Percentiles rank a stretch among this genome's conserved stretches.
Evolutionary conservation across 2,113 vertebrate genomes (phyloP).

Genomic region (Zapus hudsonius): DNA sequence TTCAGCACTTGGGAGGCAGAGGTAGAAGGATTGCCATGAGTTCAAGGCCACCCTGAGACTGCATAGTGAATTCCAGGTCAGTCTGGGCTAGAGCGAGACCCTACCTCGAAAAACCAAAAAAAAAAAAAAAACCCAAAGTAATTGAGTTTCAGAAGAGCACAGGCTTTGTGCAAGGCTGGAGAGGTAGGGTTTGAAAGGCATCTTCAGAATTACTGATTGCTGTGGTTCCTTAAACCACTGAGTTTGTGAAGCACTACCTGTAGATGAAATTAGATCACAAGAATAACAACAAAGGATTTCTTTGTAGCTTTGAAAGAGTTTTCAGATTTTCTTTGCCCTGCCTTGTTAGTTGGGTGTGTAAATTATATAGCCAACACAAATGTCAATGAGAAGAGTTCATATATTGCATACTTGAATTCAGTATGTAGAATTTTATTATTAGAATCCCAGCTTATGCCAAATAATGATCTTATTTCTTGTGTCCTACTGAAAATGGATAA

Average conservation of each 20-base stretch:
- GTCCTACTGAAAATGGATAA: background rate
- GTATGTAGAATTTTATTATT: background rate
- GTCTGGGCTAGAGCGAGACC: too few species aligned
- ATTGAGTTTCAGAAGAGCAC: background rate
- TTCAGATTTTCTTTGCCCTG: slow-evolving; percentile 50
- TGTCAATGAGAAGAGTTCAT: background rate
- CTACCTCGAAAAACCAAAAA: too few species aligned
- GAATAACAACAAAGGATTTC: slow-evolving; percentile 9
- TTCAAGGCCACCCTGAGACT: background rate
- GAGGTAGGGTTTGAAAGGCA: background rate
- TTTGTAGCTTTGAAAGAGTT: background rate
- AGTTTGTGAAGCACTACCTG: background rate
- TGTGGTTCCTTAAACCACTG: slow-evolving; percentile 31
- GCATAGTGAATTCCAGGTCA: background rate
- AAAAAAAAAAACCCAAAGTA: background rate
- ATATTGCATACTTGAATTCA: slow-evolving; percentile 15
- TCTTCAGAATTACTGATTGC: slow-evolving; percentile 33
- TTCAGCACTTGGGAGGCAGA: background rate
- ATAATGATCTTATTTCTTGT: background rate
- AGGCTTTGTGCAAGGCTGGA: background rate
- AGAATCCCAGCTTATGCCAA: background rate
- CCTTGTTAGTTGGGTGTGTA: background rate
- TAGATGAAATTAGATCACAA: slow-evolving; percentile 8
- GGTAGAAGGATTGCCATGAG: background rate
- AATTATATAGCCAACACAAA: background rate